Conservation (phyloP, 2,113 vertebrate species). For the Antennarius striatus region DNA sequence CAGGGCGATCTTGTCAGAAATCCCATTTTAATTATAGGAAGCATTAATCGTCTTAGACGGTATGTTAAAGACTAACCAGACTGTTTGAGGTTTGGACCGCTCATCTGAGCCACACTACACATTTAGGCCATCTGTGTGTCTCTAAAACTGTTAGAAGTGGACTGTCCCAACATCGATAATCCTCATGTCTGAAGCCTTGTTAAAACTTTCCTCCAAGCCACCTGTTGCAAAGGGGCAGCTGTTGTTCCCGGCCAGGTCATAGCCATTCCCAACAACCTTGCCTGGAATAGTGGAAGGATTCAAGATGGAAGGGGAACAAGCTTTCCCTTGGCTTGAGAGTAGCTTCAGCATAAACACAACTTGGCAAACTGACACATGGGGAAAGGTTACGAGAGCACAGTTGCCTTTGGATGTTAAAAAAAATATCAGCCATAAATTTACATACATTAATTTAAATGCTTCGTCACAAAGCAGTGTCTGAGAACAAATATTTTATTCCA, state of each 20-base stretch:
- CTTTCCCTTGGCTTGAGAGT: slow-evolving; percentile 26
- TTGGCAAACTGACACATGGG: slow-evolving; percentile 29
- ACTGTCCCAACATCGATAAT: slow-evolving; percentile 63
- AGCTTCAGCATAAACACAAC: slow-evolving; percentile 39
- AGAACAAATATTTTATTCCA: slow-evolving; percentile 19
- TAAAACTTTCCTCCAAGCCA: slow-evolving; percentile 71
- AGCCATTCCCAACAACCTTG: slow-evolving; percentile 36
- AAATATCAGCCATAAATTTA: slow-evolving; percentile 19
- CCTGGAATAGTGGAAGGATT: slow-evolving; percentile 22
- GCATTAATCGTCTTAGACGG: slow-evolving; percentile 68
- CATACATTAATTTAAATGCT: neutral
- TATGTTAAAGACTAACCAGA: slow-evolving; percentile 39
- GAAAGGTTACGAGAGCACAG: slow-evolving; percentile 33
- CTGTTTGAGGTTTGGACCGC: slow-evolving; percentile 30
- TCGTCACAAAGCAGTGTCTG: neutral
- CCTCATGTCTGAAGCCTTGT: slow-evolving; percentile 63
- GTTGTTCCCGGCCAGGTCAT: slow-evolving; percentile 47
- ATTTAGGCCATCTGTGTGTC: slow-evolving; percentile 37
- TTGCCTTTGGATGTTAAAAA: slow-evolving; percentile 28
- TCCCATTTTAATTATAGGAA: slow-evolving; percentile 59
- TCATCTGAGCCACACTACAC: slow-evolving; percentile 39
- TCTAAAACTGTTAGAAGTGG: slow-evolving; percentile 62
- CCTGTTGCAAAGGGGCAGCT: slow-evolving; percentile 75
- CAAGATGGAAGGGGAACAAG: slow-evolving; percentile 4
- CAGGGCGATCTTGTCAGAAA: slow-evolving; percentile 46